phyloP scores from a whole-genome alignment of 2,797 vertebrate species.

The Anguilla obscura region DNA sequence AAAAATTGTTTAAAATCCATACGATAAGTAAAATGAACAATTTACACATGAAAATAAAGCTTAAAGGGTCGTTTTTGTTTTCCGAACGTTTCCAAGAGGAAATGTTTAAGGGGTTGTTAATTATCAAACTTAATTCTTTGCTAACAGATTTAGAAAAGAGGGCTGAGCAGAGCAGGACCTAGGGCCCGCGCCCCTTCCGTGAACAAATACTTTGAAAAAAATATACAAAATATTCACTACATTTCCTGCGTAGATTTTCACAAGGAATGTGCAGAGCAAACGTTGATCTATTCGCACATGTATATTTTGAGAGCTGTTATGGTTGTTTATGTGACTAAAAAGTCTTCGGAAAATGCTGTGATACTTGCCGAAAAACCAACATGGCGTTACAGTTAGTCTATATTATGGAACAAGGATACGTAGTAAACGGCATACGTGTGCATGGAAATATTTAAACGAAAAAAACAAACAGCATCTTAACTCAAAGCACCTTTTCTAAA shows the following conservation, averaged over 20 bases:
- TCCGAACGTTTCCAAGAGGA: slow-evolving; percentile 18
- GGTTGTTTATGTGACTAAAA: slow-evolving; percentile 60
- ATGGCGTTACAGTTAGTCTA: slow-evolving; percentile 77
- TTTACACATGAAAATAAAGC: slow-evolving; percentile 80
- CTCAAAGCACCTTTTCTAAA: slow-evolving; percentile 41
- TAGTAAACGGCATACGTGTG: slow-evolving; percentile 88
- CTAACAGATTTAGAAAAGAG: slow-evolving; percentile 52
- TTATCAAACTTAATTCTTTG: slow-evolving; percentile 68
- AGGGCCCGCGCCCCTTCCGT: slow-evolving; percentile 78
- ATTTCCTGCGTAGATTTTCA: slow-evolving; percentile 38
- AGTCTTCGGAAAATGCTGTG: slow-evolving; percentile 62
- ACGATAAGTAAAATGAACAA: slow-evolving; percentile 51
- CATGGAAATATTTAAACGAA: slow-evolving; percentile 74
- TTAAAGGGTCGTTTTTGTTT: slow-evolving; percentile 56
- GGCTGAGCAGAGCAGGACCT: slow-evolving; percentile 50
- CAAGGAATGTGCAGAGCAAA: slow-evolving; percentile 40
- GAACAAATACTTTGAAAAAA: slow-evolving; percentile 64
- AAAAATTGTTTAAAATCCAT: slow-evolving; percentile 87
- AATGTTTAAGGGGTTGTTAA: slow-evolving; percentile 40
- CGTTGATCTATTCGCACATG: slow-evolving; percentile 51
- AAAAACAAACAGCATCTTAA: slow-evolving; percentile 64
- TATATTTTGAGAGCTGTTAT: slow-evolving; percentile 61
- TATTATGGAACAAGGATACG: slow-evolving; percentile 60
- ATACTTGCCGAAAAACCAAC: slow-evolving; percentile 75
- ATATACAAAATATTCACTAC: slow-evolving; percentile 55